These are phyloP conservation scores for Cardiocondyla obscurior DNA, from an alignment of 1,140 invertebrate species.

Conservation along the genomic window DNA sequence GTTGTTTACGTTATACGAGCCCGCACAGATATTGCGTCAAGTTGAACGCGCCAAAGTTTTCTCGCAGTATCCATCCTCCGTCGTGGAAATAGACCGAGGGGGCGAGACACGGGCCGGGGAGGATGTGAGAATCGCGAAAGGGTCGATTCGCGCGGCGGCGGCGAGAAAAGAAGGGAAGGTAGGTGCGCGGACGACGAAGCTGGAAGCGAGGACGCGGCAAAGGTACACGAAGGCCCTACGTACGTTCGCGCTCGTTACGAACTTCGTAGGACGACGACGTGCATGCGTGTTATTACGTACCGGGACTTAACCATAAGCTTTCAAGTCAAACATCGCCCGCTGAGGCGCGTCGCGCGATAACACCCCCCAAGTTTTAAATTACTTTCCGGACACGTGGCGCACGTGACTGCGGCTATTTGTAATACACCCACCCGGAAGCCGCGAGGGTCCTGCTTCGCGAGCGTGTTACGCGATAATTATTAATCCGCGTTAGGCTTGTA, in stretches of 20 bases:
- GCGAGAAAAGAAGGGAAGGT: slow-evolving; percentile 30
- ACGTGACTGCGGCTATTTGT: slow-evolving; percentile 46
- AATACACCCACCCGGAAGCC: background rate
- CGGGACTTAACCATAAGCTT: slow-evolving; percentile 71
- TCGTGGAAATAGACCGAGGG: background rate
- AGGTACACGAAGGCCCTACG: slow-evolving; percentile 57
- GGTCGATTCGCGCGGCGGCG: slow-evolving; percentile 47
- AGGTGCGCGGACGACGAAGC: background rate
- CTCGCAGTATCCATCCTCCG: slow-evolving; percentile 41
- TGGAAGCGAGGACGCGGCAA: slow-evolving; percentile 36
- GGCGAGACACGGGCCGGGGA: background rate
- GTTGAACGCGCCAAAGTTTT: slow-evolving; percentile 71
- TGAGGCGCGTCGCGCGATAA: slow-evolving; percentile 44
- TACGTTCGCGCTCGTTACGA: slow-evolving; percentile 72
- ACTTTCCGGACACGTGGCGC: slow-evolving; percentile 52
- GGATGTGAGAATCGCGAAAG: slow-evolving; percentile 31
- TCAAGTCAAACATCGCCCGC: slow-evolving; percentile 68
- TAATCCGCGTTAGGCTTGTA: background rate
- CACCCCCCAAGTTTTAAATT: slow-evolving; percentile 69
- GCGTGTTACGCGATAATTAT: background rate
- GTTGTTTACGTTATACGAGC: slow-evolving; percentile 66
- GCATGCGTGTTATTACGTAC: slow-evolving; percentile 74
- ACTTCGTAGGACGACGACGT: slow-evolving; percentile 69
- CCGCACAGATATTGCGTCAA: slow-evolving; percentile 69
- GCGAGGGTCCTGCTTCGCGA: background rate